Evolutionary conservation across 92 coral and sea anemone genomes (phyloP).

Genomic region (Phymanthus crucifer): DNA sequence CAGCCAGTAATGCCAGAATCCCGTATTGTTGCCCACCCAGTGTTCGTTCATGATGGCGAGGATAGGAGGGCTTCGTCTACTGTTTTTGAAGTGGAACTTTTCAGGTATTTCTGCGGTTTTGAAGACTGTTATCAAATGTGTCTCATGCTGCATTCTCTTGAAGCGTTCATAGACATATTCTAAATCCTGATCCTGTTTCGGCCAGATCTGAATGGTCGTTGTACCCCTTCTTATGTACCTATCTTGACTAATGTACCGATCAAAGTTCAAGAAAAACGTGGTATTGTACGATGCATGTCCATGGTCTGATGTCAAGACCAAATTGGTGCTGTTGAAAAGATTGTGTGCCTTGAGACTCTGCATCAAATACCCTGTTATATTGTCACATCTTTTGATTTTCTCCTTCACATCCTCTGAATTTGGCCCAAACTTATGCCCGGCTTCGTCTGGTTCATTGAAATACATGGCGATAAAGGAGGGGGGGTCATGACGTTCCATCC

Average conservation of each 20-base stretch:
- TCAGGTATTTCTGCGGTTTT: constrained; percentile 73
- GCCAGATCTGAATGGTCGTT: constrained; percentile 49
- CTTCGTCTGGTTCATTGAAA: constrained; percentile 54
- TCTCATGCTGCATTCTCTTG: constrained; percentile 42
- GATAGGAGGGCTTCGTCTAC: constrained; percentile 67
- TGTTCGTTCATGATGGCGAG: constrained; percentile 61
- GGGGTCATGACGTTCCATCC: constrained; percentile 66
- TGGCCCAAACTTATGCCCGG: constrained; percentile 57
- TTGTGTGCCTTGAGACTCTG: constrained; percentile 40
- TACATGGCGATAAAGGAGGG: constrained; percentile 76
- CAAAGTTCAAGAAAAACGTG: constrained; percentile 54
- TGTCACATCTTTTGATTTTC: constrained; percentile 39
- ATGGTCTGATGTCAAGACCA: constrained; percentile 76
- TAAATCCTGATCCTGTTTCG: constrained; percentile 28
- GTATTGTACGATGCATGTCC: constrained; percentile 66
- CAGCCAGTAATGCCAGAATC: constrained; percentile 44
- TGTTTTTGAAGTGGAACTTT: constrained; percentile 56
- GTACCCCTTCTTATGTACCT: constrained; percentile 36
- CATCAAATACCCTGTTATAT: constrained; percentile 64
- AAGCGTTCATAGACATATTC: constrained; percentile 44
- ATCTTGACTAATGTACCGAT: constrained; percentile 45
- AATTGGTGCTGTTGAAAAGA: constrained; percentile 57
- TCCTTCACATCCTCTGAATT: constrained; percentile 47
- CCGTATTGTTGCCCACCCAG: constrained; percentile 53
- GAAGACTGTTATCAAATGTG: constrained; percentile 57